Base-by-base conservation (phyloP, 2,888 invertebrate genomes). In the Baronia brevicornis region DNA sequence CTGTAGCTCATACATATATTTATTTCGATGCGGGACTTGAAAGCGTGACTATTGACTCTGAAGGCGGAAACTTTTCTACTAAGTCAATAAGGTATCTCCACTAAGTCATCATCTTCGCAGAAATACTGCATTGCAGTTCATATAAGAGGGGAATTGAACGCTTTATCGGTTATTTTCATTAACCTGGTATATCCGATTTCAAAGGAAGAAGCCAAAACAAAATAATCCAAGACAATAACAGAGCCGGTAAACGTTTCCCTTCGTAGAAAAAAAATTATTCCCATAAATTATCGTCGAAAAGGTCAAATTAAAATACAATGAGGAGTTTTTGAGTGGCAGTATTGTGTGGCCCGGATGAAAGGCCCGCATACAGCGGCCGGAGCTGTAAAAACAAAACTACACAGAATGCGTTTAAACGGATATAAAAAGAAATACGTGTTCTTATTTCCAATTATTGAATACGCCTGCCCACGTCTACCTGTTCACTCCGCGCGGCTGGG, bases 291-390 rank as follows among this genome's bases (percentile, higher is more conserved):
- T 80, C 80, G 63, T 78, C 75, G 73, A 80, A 84, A 82, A 84
- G 82, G 82, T 84, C 84, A 82, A 82, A 84, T 84, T 84, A 84
- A 80, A 84, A 84, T 84, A 84, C 84, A 84, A 84, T 82, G 82
- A 82, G 72, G 63, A 74, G 74, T 84, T 82, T 84, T 82, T 82
- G 79, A 84, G 84, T 82, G 80, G 79, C 77, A 80, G 77, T 72
- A 84, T 82, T 82, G 79, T 82, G 68, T 68, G 65, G 67, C 62
- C 63, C 70, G 74, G 72, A 79, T 80, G 75, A 80, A 82, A 80
- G 77, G 65, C 70, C 77, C 74, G 75, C 75, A 75, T 74, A 62
- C 69, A 72, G 54, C 64, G 58, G 53, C 44, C 58, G 48, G 56
- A 65, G 64, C 61, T 72, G 80, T 61, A 80, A 80, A 80, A 82